phyloP scores from a whole-genome alignment of 2,888 invertebrate species.

The Tenthredo scrophulariae region DNA sequence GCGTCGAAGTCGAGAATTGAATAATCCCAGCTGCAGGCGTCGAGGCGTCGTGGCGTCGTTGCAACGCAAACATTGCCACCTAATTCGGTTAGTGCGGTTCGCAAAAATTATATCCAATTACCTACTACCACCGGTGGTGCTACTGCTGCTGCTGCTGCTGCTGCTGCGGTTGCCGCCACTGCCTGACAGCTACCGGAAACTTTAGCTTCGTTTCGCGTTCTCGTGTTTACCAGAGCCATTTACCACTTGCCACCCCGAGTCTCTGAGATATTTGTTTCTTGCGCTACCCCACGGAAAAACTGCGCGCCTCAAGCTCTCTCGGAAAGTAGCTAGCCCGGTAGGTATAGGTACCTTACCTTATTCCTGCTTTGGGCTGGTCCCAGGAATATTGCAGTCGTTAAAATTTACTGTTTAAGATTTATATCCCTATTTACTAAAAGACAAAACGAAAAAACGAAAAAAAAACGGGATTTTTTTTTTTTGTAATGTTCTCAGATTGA shows the following conservation, averaged over 20 bases:
- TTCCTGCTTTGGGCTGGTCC: not conserved
- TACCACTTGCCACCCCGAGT: slow-evolving; percentile 24
- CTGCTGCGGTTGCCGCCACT: slow-evolving; percentile 52
- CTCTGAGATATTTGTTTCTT: slow-evolving; percentile 46
- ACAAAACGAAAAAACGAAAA: not conserved
- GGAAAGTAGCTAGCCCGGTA: not conserved
- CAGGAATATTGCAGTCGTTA: not conserved
- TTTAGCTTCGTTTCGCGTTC: slow-evolving; percentile 36
- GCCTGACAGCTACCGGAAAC: slow-evolving; percentile 57
- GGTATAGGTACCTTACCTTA: not conserved
- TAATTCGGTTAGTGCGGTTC: slow-evolving; percentile 55
- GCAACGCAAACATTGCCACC: slow-evolving; percentile 43
- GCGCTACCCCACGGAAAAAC: slow-evolving; percentile 20
- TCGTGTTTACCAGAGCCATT: slow-evolving; percentile 44
- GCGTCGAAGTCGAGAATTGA: slow-evolving; percentile 10
- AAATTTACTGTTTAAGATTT: not conserved
- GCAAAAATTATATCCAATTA: slow-evolving; percentile 74
- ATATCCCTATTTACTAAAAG: not conserved
- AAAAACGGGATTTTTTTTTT: not conserved
- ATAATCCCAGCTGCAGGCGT: slow-evolving; percentile 12
- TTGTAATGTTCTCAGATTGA: not conserved
- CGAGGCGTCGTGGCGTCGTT: slow-evolving; percentile 36
- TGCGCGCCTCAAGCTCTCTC: slow-evolving; percentile 8
- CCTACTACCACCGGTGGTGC: slow-evolving; percentile 56
- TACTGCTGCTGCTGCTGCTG: not conserved